phyloP scores from a whole-genome alignment of 2,888 invertebrate species.

The Molanna angustata region DNA sequence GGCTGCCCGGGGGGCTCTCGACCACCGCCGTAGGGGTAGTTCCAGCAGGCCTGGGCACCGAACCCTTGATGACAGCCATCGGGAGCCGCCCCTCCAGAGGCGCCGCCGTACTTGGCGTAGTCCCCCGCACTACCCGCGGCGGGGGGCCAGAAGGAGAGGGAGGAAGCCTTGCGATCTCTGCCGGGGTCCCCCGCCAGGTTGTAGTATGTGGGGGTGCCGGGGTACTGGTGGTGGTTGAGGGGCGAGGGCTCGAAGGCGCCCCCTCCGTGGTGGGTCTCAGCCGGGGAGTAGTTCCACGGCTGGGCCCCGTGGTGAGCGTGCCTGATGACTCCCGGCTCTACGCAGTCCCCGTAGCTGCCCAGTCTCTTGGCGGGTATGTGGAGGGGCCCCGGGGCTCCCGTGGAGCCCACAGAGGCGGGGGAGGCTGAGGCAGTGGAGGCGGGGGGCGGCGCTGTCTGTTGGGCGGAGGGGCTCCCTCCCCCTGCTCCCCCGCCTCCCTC shows the following conservation, averaged over 20 bases:
- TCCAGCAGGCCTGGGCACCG: conserved; percentile 69
- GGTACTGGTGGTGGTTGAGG: conserved; percentile 67
- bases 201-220: conserved; percentile 70
- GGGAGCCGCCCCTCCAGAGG: conserved; percentile 43
- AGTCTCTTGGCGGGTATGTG: conserved; percentile 87
- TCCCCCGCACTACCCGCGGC: conserved; percentile 55
- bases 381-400: conserved; percentile 71
- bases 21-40: conserved; percentile 64
- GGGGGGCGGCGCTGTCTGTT: conserved; percentile 66
- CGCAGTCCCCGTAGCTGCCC: conserved; percentile 52
- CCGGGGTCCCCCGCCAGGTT: conserved; percentile 66
- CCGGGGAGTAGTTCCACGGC: conserved; percentile 72
- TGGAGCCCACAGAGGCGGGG: conserved; percentile 61
- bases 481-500: conserved; percentile 36
- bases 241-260: conserved; percentile 58
- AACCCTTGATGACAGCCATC: conserved; percentile 67
- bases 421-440: conserved; percentile 57
- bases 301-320: conserved; percentile 67
- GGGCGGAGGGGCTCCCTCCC: conserved; percentile 36
- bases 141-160: conserved; percentile 67
- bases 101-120: conserved; percentile 57
- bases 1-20: conserved; percentile 64
- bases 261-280: conserved; percentile 54
- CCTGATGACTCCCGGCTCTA: conserved; percentile 70
- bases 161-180: conserved; percentile 57